phyloP scores from a whole-genome alignment of 2,113 vertebrate genomes.

The Antechinus flavipes region DNA sequence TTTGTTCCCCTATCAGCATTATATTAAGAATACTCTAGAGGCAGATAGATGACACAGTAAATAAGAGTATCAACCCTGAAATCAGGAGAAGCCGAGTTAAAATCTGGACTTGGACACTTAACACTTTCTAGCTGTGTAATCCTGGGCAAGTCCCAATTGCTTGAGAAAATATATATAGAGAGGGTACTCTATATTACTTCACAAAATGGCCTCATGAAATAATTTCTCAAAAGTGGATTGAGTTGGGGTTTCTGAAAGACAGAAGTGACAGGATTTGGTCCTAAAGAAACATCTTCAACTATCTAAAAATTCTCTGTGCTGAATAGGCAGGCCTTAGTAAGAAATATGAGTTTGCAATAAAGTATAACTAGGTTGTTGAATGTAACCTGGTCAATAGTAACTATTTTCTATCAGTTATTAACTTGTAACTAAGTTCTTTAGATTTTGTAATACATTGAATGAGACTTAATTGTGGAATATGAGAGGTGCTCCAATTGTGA shows the following conservation, averaged over 20 bases:
- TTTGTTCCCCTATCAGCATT: slow-evolving; percentile 15
- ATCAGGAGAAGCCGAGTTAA: too few relatives aligned
- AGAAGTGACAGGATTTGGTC: neutral
- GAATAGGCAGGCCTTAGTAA: neutral
- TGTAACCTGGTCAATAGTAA: slow-evolving; percentile 7
- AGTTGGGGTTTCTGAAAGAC: neutral
- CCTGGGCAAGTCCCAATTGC: too few relatives aligned
- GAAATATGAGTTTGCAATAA: neutral
- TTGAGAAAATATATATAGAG: neutral
- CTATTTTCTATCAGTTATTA: neutral
- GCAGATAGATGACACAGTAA: too few relatives aligned
- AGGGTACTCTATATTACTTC: neutral
- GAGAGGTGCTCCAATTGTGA: neutral
- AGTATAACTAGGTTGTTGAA: neutral
- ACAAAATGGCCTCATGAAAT: neutral
- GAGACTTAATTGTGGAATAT: neutral
- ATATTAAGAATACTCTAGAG: neutral
- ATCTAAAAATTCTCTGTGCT: neutral
- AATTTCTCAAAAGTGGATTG: neutral
- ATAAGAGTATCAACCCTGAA: too few relatives aligned
- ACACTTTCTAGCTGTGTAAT: too few relatives aligned
- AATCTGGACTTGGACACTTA: too few relatives aligned
- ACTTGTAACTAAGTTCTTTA: neutral
- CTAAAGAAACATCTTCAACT: neutral
- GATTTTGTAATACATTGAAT: neutral